A percentile compares a stretch with the other conserved stretches of the same genome.
Evolutionary conservation across 2,888 invertebrate species (phyloP).

Genomic region (Metalampra italica): DNA sequence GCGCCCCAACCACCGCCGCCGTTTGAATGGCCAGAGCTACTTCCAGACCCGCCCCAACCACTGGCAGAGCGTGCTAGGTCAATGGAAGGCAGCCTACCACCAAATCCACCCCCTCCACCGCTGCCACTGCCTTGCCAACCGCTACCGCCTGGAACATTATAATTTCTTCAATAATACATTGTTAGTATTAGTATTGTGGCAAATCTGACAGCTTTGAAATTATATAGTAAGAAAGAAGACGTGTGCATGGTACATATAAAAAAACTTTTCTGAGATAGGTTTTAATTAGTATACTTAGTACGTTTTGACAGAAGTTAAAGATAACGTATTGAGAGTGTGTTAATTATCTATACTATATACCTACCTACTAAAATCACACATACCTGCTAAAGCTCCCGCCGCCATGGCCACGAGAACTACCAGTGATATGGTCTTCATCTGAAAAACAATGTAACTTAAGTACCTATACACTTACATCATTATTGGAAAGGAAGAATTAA

Average conservation of each 20-base stretch:
- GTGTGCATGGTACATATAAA: too few relatives aligned
- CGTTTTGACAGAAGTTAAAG: too few relatives aligned
- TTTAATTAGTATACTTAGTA: too few relatives aligned
- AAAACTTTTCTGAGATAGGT: too few relatives aligned
- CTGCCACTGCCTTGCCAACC: conserved; percentile 31
- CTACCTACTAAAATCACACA: neutral
- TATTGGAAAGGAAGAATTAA: neutral
- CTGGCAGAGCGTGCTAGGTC: conserved; percentile 18
- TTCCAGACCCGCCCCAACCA: neutral
- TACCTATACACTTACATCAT: neutral
- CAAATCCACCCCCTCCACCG: conserved; percentile 17
- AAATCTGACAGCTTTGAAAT: too few relatives aligned
- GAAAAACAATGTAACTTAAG: neutral
- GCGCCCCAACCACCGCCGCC: conserved; percentile 11
- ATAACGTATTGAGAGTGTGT: too few relatives aligned
- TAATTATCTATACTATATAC: too few relatives aligned
- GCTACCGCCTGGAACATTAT: conserved; percentile 20
- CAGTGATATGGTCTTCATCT: neutral
- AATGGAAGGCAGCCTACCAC: conserved; percentile 16
- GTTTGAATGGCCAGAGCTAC: neutral
- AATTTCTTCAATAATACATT: too few relatives aligned
- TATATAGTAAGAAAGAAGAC: too few relatives aligned
- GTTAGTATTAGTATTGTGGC: too few relatives aligned
- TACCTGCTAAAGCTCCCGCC: neutral
- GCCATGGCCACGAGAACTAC: neutral